A percentile compares a stretch with the other conserved stretches of the same genome.
These are phyloP conservation scores for Pipistrellus pipistrellus DNA, from an alignment of 2,797 vertebrate genomes.

Conservation along the genomic window DNA sequence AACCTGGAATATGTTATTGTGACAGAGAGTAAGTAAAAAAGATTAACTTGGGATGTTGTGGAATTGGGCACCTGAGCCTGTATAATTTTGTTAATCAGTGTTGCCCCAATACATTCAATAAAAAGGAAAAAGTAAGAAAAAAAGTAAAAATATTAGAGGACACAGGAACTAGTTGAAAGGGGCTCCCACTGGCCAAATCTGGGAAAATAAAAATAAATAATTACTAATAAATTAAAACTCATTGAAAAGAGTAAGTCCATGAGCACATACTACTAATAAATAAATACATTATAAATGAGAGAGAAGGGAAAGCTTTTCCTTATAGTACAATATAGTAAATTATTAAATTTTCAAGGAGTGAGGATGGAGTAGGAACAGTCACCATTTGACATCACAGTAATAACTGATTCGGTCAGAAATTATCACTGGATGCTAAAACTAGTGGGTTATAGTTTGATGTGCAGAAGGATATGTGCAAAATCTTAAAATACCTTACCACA, in stretches of 20 bases:
- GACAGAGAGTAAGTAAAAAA: neutral
- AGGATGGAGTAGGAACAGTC: neutral
- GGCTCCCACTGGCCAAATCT: neutral
- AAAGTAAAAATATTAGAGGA: slow-evolving; percentile 21
- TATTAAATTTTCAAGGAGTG: slow-evolving; percentile 10
- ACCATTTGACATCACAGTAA: neutral
- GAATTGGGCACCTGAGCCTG: too few species aligned
- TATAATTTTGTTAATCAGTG: too few species aligned
- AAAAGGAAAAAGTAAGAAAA: too few species aligned
- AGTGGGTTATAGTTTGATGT: neutral
- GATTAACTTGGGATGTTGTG: too few species aligned
- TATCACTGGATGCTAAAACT: neutral
- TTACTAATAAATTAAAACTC: neutral
- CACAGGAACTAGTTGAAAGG: neutral
- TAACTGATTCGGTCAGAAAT: slow-evolving; percentile 18
- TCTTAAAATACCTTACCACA: too few species aligned
- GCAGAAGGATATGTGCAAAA: neutral
- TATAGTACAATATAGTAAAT: neutral
- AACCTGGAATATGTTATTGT: neutral
- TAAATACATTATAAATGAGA: neutral
- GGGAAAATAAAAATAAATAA: slow-evolving; percentile 7
- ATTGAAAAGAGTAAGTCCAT: neutral
- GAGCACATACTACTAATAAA: neutral
- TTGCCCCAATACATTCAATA: too few species aligned
- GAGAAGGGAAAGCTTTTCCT: slow-evolving; percentile 9